These are phyloP conservation scores for Hippocampus abdominalis DNA, from an alignment of 2,113 vertebrate genomes.

Conservation along the genomic window DNA sequence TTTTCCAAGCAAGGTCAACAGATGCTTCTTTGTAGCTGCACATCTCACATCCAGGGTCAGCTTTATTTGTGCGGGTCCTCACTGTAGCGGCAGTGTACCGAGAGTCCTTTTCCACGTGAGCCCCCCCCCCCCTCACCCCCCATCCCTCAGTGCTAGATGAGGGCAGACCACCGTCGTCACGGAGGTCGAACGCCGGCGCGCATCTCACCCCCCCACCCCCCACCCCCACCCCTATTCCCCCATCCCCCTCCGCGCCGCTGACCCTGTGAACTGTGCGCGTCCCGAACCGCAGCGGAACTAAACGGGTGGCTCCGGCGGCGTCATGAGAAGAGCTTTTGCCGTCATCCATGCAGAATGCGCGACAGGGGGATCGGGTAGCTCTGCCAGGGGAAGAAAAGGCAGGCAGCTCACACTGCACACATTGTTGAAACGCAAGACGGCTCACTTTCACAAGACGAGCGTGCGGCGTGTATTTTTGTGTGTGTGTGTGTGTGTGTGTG, in stretches of 20 bases:
- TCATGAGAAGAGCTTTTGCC: constrained; percentile 63
- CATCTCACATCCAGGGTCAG: constrained; percentile 32
- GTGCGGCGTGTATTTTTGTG: constrained; percentile 17
- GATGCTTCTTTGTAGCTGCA: constrained; percentile 12
- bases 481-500: constrained; percentile 10
- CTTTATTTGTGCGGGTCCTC: constrained; percentile 28
- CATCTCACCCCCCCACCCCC: background rate
- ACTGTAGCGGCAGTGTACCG: constrained; percentile 27
- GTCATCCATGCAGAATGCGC: constrained; percentile 69
- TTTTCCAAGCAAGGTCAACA: constrained; percentile 39
- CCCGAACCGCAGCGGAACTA: constrained; percentile 67
- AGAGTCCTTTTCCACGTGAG: background rate
- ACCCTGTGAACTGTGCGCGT: constrained; percentile 70
- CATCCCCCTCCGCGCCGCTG: constrained; percentile 36
- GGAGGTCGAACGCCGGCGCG: background rate
- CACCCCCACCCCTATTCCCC: constrained; percentile 4
- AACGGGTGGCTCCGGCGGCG: constrained; percentile 67
- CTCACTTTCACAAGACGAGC: constrained; percentile 64
- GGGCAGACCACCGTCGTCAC: constrained; percentile 13
- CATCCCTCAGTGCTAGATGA: constrained; percentile 12
- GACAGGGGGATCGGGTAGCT: constrained; percentile 69
- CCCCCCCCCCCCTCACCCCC: constrained; percentile 9
- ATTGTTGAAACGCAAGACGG: constrained; percentile 72
- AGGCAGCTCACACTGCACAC: constrained; percentile 60
- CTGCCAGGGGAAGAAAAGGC: constrained; percentile 56